Conservation (phyloP, 2,888 invertebrate species). For the Tachystola acroxantha region DNA sequence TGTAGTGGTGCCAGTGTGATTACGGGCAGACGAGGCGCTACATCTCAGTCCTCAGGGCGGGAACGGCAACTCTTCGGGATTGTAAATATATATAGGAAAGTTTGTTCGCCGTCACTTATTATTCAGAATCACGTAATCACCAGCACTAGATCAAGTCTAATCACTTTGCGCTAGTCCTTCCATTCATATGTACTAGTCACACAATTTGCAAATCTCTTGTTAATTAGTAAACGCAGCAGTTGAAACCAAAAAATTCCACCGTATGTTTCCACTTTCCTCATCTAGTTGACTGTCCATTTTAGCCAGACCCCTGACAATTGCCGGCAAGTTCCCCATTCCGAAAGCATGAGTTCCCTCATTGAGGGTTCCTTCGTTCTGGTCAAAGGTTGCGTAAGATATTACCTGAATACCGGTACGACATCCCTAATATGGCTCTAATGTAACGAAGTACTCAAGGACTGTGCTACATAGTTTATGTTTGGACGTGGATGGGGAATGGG, state of each 20-base stretch:
- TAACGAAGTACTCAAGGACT: constrained; percentile 20
- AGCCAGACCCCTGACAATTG: constrained; percentile 13
- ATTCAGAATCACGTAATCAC: too few species aligned
- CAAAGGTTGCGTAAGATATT: constrained; percentile 29
- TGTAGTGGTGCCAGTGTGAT: too few species aligned
- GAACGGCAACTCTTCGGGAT: too few species aligned
- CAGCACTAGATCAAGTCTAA: too few species aligned
- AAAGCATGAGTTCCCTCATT: constrained; percentile 16
- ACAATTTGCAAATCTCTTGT: too few species aligned
- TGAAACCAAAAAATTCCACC: constrained; percentile 7
- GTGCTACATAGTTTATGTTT: constrained; percentile 5
- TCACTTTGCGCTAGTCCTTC: too few species aligned
- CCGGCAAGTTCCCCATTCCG: constrained; percentile 14
- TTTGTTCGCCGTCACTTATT: too few species aligned
- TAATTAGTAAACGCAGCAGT: too few species aligned
- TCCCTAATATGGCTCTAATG: constrained; percentile 46
- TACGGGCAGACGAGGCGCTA: too few species aligned
- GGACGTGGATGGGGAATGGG: not conserved
- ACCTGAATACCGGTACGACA: constrained; percentile 35
- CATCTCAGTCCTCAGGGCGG: too few species aligned
- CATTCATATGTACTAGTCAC: too few species aligned
- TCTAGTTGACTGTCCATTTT: constrained; percentile 14
- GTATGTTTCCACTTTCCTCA: constrained; percentile 20
- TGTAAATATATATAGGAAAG: too few species aligned
- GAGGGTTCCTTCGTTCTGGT: constrained; percentile 24